A percentile compares a stretch with the other conserved stretches of the same genome.
These are phyloP conservation scores for Sceloporus tristichus DNA, from an alignment of 2,113 vertebrate species.

Conservation along the genomic window DNA sequence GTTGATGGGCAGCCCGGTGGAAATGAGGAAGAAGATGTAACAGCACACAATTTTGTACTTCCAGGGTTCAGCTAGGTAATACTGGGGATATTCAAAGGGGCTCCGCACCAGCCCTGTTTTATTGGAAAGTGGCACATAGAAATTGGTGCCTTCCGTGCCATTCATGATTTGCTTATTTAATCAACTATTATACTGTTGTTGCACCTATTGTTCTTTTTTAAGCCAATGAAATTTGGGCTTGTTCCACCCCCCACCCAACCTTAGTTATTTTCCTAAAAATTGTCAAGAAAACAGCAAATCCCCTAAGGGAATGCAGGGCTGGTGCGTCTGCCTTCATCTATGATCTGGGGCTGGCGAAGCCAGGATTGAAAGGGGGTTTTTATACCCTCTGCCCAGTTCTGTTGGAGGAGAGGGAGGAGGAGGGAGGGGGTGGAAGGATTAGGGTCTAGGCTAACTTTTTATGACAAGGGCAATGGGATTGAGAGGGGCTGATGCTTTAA, in stretches of 20 bases:
- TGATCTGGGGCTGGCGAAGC: slow-evolving; percentile 28
- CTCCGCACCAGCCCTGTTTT: slow-evolving; percentile 83
- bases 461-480: slow-evolving; percentile 76
- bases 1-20: slow-evolving; percentile 82
- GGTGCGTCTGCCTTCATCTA: slow-evolving; percentile 42
- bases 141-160: slow-evolving; percentile 84
- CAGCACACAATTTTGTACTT: slow-evolving; percentile 71
- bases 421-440: slow-evolving; percentile 62
- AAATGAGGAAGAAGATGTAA: slow-evolving; percentile 84
- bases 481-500: slow-evolving; percentile 75
- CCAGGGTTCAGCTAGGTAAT: slow-evolving; percentile 81
- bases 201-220: background rate
- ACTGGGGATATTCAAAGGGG: slow-evolving; percentile 83
- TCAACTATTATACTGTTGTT: slow-evolving; percentile 37
- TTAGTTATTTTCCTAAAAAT: fast-evolving
- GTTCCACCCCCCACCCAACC: background rate
- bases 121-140: slow-evolving; percentile 87
- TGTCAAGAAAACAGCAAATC: background rate
- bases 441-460: slow-evolving; percentile 70
- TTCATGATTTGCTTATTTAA: slow-evolving; percentile 72
- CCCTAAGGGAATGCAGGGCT: slow-evolving; percentile 27
- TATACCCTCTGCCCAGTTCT: slow-evolving; percentile 62
- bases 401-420: background rate
- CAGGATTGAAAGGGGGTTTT: slow-evolving; percentile 57
- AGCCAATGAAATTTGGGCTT: background rate